Percentiles rank a stretch among this genome's conserved stretches.
These are phyloP conservation scores for Penaeus monodon DNA, from an alignment of 2,888 invertebrate species.

Conservation along the genomic window DNA sequence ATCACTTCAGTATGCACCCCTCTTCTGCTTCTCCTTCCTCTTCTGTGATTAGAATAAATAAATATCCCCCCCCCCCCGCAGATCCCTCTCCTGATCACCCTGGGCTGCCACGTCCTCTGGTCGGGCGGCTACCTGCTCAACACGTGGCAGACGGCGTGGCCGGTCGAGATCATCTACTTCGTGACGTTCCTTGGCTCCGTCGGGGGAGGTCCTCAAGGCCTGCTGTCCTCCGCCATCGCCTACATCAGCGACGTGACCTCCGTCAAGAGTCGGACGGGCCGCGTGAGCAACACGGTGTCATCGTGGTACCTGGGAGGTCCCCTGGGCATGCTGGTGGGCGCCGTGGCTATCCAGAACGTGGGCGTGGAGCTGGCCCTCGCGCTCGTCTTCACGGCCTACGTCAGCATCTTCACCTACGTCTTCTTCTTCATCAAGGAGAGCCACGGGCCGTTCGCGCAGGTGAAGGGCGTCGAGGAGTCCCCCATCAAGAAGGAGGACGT, in stretches of 20 bases:
- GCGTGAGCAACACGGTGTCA: conserved; percentile 75
- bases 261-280: conserved; percentile 75
- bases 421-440: conserved; percentile 65
- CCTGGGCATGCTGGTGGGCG: conserved; percentile 66
- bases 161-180: conserved; percentile 29
- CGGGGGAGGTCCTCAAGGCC: conserved; percentile 74
- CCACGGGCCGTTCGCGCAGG: conserved; percentile 39
- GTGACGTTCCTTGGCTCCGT: conserved; percentile 69
- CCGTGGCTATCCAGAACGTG: conserved; percentile 63
- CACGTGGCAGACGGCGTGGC: conserved; percentile 11
- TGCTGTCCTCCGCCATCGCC: conserved; percentile 66
- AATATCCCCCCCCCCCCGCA: conserved; percentile 19
- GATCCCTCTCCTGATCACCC: conserved; percentile 35
- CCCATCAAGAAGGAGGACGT: conserved; percentile 35
- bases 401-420: conserved; percentile 64
- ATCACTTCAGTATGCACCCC: no score
- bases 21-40: no score
- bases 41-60: background rate
- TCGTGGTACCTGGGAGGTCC: conserved; percentile 70
- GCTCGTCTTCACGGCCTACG: conserved; percentile 65
- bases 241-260: conserved; percentile 69
- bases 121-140: conserved; percentile 36
- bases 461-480: background rate
- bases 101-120: conserved; percentile 19
- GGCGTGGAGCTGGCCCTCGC: conserved; percentile 66